These are phyloP conservation scores for Eristalis arbustorum DNA, from an alignment of 2,888 invertebrate species.

Conservation along the genomic window DNA sequence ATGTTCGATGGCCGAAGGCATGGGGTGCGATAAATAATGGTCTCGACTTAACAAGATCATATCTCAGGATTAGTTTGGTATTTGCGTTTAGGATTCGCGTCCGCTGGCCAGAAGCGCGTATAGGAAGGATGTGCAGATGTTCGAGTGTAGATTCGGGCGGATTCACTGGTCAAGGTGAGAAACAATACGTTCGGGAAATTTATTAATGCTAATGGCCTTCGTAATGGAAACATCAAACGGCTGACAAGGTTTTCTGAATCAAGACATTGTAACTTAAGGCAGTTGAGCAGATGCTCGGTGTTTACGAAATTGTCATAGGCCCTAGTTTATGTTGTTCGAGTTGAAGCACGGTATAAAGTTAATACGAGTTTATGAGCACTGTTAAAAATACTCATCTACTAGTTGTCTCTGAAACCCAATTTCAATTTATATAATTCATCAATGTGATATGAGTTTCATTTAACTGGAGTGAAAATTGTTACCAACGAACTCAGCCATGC, in stretches of 20 bases:
- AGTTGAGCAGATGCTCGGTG: neutral
- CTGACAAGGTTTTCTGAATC: neutral
- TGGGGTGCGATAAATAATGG: constrained; percentile 69
- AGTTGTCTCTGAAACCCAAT: no score
- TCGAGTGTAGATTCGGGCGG: constrained; percentile 37
- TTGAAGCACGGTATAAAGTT: no score
- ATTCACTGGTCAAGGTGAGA: constrained; percentile 1
- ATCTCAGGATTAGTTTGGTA: constrained; percentile 69
- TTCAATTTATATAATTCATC: no score
- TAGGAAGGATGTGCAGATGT: constrained; percentile 55
- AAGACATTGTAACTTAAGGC: neutral
- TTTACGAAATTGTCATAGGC: no score
- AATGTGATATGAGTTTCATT: no score
- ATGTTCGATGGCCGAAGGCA: constrained; percentile 67
- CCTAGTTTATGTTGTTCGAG: no score
- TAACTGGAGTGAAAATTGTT: no score
- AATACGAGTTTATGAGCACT: no score
- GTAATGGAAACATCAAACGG: constrained; percentile 34
- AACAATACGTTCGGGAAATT: constrained; percentile 48
- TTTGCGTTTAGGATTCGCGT: constrained; percentile 63
- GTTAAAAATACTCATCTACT: no score
- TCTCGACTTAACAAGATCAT: constrained; percentile 71
- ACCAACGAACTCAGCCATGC: no score
- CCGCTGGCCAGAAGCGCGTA: constrained; percentile 7
- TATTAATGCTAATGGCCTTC: constrained; percentile 55